phyloP scores from a whole-genome alignment of 2,113 vertebrate genomes.

The Meleagris gallopavo region DNA sequence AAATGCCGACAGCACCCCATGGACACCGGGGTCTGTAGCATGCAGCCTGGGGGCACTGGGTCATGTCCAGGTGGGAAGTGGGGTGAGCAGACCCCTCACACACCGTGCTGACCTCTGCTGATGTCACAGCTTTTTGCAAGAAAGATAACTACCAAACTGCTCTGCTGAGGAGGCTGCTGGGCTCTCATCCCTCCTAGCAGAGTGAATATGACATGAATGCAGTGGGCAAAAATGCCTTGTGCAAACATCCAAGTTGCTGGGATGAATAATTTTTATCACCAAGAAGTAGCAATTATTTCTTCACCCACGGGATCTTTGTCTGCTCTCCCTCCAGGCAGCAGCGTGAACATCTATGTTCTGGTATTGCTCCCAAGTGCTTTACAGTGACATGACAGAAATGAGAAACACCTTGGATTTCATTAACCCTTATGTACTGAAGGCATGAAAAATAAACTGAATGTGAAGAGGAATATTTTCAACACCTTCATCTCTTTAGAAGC shows the following conservation, averaged over 20 bases:
- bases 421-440: background rate
- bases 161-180: background rate
- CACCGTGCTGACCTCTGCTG: background rate
- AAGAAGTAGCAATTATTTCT: constrained; percentile 20
- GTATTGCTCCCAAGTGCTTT: background rate
- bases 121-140: background rate
- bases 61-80: rapidly evolving
- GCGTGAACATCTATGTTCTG: background rate
- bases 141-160: background rate
- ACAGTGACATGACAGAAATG: background rate
- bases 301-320: background rate
- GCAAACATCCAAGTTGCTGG: background rate
- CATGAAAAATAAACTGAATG: background rate
- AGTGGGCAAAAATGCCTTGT: background rate
- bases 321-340: background rate
- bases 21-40: background rate
- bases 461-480: background rate
- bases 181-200: background rate
- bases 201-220: background rate
- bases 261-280: background rate
- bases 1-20: background rate
- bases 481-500: background rate
- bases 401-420: background rate
- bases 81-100: background rate
- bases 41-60: rapidly evolving